phyloP scores from a whole-genome alignment of 1,140 invertebrate species.

The Berghia stephanieae region DNA sequence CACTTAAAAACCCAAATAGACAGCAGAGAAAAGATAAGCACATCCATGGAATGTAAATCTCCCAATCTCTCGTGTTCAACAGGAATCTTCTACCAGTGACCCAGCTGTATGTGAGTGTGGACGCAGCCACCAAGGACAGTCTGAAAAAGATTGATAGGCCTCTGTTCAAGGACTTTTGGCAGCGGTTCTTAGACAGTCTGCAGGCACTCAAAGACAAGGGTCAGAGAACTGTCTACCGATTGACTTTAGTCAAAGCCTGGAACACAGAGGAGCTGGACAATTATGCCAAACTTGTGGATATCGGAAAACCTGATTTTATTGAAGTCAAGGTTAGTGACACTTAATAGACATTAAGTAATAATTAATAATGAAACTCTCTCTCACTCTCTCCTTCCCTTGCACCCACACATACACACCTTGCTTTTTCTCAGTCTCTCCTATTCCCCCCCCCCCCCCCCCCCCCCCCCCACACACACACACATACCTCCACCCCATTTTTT shows the following conservation, averaged over 20 bases:
- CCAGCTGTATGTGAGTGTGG: conserved; percentile 76
- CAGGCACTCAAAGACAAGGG: conserved; percentile 71
- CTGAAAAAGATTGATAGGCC: conserved; percentile 75
- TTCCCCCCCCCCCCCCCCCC: too few species aligned
- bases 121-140: conserved; percentile 74
- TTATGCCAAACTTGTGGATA: conserved; percentile 72
- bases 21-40: too few species aligned
- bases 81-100: conserved; percentile 74
- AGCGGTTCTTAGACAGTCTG: conserved; percentile 72
- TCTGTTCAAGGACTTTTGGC: conserved; percentile 75
- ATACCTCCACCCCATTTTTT: too few species aligned
- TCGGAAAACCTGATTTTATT: conserved; percentile 76
- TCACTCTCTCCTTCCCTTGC: too few species aligned
- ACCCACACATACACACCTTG: too few species aligned
- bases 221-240: conserved; percentile 75
- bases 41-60: too few species aligned
- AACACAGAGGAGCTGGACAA: conserved; percentile 74
- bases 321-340: conserved; percentile 74
- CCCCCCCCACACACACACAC: too few species aligned
- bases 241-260: conserved; percentile 75
- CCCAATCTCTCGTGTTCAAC: too few species aligned
- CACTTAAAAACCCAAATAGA: too few species aligned
- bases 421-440: too few species aligned
- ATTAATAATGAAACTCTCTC: too few species aligned
- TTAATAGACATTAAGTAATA: too few species aligned